Conservation (phyloP, 2,113 vertebrate genomes). For the Mirza zaza region DNA sequence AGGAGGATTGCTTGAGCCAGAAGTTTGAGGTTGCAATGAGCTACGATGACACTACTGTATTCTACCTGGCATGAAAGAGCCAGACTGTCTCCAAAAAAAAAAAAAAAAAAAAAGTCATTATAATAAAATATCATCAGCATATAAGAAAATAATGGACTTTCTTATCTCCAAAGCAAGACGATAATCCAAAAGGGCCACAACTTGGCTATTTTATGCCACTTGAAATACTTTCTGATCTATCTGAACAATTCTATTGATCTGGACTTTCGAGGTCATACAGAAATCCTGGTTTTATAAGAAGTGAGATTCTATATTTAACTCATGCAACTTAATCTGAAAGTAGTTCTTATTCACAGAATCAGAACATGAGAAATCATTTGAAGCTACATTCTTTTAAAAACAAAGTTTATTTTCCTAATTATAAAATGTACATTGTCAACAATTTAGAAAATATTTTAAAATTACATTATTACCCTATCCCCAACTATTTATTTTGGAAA, state of each 20-base stretch:
- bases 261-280: background rate
- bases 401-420: background rate
- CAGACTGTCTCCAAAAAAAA: too few species aligned
- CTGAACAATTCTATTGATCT: conserved; percentile 18
- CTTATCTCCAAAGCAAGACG: conserved; percentile 10
- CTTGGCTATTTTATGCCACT: background rate
- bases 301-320: background rate
- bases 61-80: too few species aligned
- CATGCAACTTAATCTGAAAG: background rate
- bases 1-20: too few species aligned
- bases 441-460: background rate
- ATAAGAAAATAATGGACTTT: background rate
- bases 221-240: conserved; percentile 21
- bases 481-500: conserved; percentile 31
- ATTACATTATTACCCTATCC: background rate
- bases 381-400: conserved; percentile 18
- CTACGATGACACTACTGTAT: too few species aligned
- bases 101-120: background rate
- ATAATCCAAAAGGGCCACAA: background rate
- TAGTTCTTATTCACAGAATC: conserved; percentile 10
- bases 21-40: too few species aligned
- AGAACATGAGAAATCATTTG: background rate
- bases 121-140: background rate
- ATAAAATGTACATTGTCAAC: background rate
- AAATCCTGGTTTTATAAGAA: conserved; percentile 21